Conservation (phyloP, 2,113 vertebrate species). For the Catharus bicknelli region DNA sequence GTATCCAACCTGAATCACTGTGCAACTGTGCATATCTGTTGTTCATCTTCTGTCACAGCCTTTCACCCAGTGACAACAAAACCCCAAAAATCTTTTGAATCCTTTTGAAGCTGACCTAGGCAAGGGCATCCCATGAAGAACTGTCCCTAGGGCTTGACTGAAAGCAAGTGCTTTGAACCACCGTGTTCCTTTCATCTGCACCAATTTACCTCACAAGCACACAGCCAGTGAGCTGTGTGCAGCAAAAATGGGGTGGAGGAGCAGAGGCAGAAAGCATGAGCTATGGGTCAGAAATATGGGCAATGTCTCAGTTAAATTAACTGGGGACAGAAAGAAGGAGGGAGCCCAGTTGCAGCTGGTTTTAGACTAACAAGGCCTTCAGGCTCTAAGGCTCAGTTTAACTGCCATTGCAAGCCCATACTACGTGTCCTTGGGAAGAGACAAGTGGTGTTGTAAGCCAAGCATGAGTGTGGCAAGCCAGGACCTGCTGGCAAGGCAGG, state of each 20-base stretch:
- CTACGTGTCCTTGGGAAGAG: not conserved
- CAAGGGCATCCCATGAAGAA: not conserved
- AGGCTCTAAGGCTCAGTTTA: not conserved
- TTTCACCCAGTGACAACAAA: not conserved
- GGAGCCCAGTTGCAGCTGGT: not conserved
- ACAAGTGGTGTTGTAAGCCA: not conserved
- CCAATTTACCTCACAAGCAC: rapidly evolving
- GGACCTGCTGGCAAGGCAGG: not conserved
- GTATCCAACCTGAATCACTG: not conserved
- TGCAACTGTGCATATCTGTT: not conserved
- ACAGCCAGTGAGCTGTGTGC: rapidly evolving
- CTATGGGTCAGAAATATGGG: not conserved
- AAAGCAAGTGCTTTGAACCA: rapidly evolving
- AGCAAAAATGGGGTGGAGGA: not conserved
- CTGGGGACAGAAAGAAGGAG: not conserved
- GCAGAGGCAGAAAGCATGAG: not conserved
- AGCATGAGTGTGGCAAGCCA: rapidly evolving
- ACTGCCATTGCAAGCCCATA: rapidly evolving
- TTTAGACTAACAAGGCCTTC: not conserved
- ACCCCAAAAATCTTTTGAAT: not conserved
- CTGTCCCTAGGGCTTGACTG: not conserved
- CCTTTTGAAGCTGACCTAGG: not conserved
- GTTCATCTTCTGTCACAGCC: not conserved
- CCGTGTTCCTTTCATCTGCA: rapidly evolving
- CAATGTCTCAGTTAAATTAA: not conserved